Base-by-base conservation (phyloP, 2,888 invertebrate species). In the Cheilosia vulpina region DNA sequence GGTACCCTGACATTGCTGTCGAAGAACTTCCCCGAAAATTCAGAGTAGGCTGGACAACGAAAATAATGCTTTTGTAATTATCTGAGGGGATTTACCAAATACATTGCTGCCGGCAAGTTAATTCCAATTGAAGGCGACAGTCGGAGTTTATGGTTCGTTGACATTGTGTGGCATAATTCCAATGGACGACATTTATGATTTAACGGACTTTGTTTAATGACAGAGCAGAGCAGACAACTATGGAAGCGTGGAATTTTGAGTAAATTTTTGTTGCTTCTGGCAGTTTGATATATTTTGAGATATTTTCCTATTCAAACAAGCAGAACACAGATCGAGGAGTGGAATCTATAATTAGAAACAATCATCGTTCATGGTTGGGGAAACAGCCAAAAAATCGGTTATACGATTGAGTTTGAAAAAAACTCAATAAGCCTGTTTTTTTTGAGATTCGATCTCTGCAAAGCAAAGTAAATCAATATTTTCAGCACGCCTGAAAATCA, bases 41-140 rank as follows among this genome's bases (percentile, higher is more conserved):
- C 21, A 6, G 21, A 13, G 15, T 52, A 17, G 47, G 24, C n/a
- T 9, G 45, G 45, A 50, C 50, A 50, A 50, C 13, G 9, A 21
- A 21, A 21, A 13, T 4, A 19, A 21, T 50, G 15, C 3, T 21
- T 21, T 52, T 11, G 15, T 52, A 27, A 52, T 52, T 52, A 52
- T 52, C 13, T 24, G 6, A 52, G 24, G 15, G 11, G 21, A 11
- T 52, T 21, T 21, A n/a, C 24, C 4, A 5, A 4, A 13, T 5
- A 5, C 15, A 52, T n/a, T 52, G 52, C 24, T 27, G 52, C 15
- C 24, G 52, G 21, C 15, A 52, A 52, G 52, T 52, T 52, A 52
- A 52, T 52, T 52, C 52, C 21, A 19, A 21, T 24, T 24, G 5
- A 19, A 50, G 50, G 21, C 45, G 19, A 50, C 15, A 27, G 27